phyloP scores from a whole-genome alignment of 1,140 invertebrate genomes.

The Anadara kagoshimensis region DNA sequence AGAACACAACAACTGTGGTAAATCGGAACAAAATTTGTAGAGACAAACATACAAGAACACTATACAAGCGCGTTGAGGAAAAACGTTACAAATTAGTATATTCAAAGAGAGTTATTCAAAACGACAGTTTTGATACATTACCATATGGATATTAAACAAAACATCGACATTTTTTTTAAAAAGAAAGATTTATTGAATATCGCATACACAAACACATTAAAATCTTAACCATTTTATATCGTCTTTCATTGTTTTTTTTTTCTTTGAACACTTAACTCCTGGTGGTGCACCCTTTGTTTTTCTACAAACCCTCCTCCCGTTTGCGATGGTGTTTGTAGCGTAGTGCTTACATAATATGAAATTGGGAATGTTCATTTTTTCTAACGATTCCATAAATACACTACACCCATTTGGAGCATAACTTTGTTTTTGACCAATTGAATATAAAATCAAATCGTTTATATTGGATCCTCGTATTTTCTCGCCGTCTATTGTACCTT shows the following conservation, averaged over 20 bases:
- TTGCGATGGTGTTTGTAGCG: too few species aligned
- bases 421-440: too few species aligned
- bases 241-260: background rate
- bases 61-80: conserved; percentile 26
- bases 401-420: too few species aligned
- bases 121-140: conserved; percentile 19
- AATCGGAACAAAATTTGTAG: conserved; percentile 26
- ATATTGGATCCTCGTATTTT: background rate
- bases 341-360: background rate
- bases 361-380: conserved; percentile 4
- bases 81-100: conserved; percentile 34
- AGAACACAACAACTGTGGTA: too few species aligned
- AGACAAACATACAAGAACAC: conserved; percentile 10
- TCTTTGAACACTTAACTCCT: background rate
- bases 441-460: too few species aligned
- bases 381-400: too few species aligned
- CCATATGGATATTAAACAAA: conserved; percentile 24
- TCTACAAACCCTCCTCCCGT: too few species aligned
- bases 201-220: background rate
- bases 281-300: background rate
- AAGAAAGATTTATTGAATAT: too few species aligned
- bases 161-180: too few species aligned
- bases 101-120: conserved; percentile 20
- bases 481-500: background rate
- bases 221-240: background rate